A percentile compares a stretch with the other conserved stretches of the same genome.
Conservation (phyloP, 2,888 invertebrate genomes). For the Apeira syringaria region DNA sequence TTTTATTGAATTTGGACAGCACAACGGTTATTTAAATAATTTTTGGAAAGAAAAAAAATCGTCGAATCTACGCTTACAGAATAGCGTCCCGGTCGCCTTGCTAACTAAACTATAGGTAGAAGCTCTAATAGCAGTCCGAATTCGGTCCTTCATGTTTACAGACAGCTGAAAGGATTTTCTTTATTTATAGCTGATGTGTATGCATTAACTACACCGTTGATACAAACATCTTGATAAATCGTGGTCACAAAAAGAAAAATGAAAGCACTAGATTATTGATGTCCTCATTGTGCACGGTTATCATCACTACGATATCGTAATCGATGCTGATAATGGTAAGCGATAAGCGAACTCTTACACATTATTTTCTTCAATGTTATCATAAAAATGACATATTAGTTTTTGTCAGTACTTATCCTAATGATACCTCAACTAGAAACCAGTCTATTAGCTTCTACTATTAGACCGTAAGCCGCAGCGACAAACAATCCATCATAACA, state of each 20-base stretch:
- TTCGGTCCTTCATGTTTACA: too few relatives aligned
- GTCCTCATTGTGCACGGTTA: constrained; percentile 38
- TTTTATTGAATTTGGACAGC: too few relatives aligned
- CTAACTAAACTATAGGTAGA: too few relatives aligned
- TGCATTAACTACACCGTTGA: too few relatives aligned
- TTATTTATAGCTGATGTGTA: too few relatives aligned
- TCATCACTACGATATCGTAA: constrained; percentile 63
- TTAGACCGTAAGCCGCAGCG: constrained; percentile 36
- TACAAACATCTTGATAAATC: constrained; percentile 2
- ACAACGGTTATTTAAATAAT: too few relatives aligned
- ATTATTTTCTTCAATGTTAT: constrained; percentile 35
- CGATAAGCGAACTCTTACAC: constrained; percentile 50
- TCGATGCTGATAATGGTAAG: constrained; percentile 62
- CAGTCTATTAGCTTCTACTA: constrained; percentile 42
- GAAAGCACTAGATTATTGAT: constrained; percentile 40
- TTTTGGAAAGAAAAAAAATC: too few relatives aligned
- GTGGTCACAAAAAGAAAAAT: constrained; percentile 24
- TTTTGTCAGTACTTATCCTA: constrained; percentile 19
- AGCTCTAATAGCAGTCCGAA: too few relatives aligned
- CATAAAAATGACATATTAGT: constrained; percentile 29
- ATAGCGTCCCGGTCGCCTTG: too few relatives aligned
- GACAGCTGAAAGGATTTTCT: too few relatives aligned
- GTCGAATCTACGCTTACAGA: too few relatives aligned
- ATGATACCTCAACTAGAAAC: constrained; percentile 27
- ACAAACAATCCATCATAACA: constrained; percentile 43